Base-by-base conservation (phyloP, 2,113 vertebrate species). In the Lasiurus cinereus region DNA sequence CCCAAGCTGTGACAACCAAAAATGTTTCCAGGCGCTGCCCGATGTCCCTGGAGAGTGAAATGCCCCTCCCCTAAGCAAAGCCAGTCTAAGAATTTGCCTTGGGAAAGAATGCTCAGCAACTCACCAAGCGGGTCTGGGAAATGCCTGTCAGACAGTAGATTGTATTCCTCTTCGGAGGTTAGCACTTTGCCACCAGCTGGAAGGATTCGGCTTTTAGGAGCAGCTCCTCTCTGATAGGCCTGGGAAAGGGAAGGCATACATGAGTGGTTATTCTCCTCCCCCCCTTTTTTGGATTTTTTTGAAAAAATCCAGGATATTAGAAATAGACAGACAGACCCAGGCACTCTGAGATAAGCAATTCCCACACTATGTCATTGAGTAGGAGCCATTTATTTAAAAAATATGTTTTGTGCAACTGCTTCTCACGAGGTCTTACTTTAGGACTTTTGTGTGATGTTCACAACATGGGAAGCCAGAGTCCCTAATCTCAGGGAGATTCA, bases 71-170 rank as follows among this genome's bases (percentile, higher is more conserved):
- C 15, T 19, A 59, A 80, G 56, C 31, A 89, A 92, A 83, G 24
- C 46, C 54, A 78, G 74, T 56, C 83, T 12, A 52, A 24, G 62
- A n/a, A 83, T 74, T 88, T 52, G 43, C 50, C 46, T 39, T 82
- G 39, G 29, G 88, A 73, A 86, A 76, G 31, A 77, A 46, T 24
- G 52, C 22, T 79, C 39, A 92, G 52, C 21, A 76, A 98, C 99
- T 99, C 97, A 99, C 99, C 98, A 89, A 98, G 96, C 89, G 97
- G 98, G 83, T 99, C 99, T 85, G 99, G 99, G 92, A 99, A 99
- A 93, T 98, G 98, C 83, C 97, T 98, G 96, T 99, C 99, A 96
- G 99, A 98, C 87, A 99, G 92, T 8, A 98, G 96, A 97, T 98
- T 99, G 98, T 99, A 99, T 85, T 97, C 98, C 43, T 99, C 98